A percentile compares a stretch with the other conserved stretches of the same genome.
These are phyloP conservation scores for Sebastes itinus DNA, from an alignment of 2,797 vertebrate genomes.

Conservation along the genomic window DNA sequence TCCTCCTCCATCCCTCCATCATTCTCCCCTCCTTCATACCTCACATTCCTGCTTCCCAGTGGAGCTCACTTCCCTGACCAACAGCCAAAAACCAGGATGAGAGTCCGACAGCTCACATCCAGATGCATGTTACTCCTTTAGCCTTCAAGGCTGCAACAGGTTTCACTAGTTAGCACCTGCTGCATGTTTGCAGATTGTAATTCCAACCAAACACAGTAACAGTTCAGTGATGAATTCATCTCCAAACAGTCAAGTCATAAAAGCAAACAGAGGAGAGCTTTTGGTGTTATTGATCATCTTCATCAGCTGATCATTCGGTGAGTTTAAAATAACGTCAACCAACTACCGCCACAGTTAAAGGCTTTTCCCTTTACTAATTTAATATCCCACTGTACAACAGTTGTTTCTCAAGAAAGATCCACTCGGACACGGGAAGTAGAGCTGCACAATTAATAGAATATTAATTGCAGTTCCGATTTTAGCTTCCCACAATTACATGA, in stretches of 20 bases:
- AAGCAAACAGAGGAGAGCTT: background rate
- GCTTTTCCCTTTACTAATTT: background rate
- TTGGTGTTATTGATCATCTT: background rate
- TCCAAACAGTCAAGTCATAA: background rate
- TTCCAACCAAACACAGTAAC: background rate
- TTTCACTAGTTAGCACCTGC: background rate
- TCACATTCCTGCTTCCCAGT: conserved; percentile 41
- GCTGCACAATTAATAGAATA: too few relatives aligned
- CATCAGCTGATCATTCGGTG: background rate
- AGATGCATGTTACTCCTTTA: background rate
- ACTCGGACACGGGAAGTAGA: too few relatives aligned
- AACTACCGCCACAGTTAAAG: background rate
- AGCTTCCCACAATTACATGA: too few relatives aligned
- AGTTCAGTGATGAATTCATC: background rate
- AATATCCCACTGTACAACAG: accelerated
- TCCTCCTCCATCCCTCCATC: conserved; percentile 10
- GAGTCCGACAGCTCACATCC: background rate
- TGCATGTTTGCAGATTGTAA: background rate
- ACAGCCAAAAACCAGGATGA: background rate
- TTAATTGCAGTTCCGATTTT: too few relatives aligned
- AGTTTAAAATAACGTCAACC: background rate
- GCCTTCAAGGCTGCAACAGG: background rate
- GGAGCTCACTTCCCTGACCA: conserved; percentile 23
- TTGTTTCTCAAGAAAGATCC: too few relatives aligned
- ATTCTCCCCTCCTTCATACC: conserved; percentile 5